phyloP scores from a whole-genome alignment of 2,113 vertebrate genomes.

The Dasypus novemcinctus region DNA sequence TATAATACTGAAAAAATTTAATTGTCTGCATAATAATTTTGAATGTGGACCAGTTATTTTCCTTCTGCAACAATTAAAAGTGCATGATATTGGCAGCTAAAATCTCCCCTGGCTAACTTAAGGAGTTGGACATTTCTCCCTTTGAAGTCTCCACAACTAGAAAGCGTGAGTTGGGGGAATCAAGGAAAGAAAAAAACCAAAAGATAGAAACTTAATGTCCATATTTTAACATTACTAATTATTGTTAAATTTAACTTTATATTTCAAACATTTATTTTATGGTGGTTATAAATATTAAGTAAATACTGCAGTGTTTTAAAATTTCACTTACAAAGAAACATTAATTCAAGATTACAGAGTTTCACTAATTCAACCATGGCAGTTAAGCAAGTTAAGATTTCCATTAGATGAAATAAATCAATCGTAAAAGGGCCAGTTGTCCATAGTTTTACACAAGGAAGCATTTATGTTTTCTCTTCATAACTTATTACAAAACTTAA shows the following conservation, averaged over 20 bases:
- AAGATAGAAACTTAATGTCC: background rate
- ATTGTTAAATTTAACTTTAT: background rate
- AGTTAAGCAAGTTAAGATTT: background rate
- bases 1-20: too few relatives aligned
- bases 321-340: background rate
- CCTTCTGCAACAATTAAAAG: background rate
- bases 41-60: background rate
- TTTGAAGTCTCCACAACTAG: background rate
- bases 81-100: background rate
- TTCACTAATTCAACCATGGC: background rate
- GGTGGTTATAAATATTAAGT: background rate
- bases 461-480: background rate
- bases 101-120: too few relatives aligned
- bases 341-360: background rate
- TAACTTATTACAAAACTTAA: background rate
- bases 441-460: background rate
- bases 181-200: background rate
- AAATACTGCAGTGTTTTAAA: background rate
- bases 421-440: background rate
- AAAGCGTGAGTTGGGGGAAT: accelerated
- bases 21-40: background rate
- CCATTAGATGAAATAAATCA: background rate
- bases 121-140: background rate
- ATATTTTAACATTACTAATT: background rate
- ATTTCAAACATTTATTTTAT: background rate